Base-by-base conservation (phyloP, 1,140 invertebrate genomes). In the Melipona quadrifasciata region DNA sequence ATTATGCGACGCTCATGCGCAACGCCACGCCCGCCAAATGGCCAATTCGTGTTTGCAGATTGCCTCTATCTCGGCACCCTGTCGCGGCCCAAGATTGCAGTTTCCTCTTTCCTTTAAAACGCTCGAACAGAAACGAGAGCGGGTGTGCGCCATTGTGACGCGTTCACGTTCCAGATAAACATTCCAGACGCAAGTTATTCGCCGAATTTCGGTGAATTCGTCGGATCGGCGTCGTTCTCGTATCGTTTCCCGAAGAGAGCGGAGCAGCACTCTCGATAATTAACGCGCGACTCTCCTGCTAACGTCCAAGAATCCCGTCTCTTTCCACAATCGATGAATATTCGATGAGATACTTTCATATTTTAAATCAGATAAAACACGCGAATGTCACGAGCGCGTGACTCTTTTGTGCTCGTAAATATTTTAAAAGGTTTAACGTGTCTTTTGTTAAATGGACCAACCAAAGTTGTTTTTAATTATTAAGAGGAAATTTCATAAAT, bases 31-130 rank as follows among this genome's bases (percentile, higher is more conserved):
- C 91, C 91, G 91, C 92, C 92, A 94, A 94, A 94, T 94, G 93
- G 93, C 93, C 93, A 94, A 95, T 93, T 93, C 93, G 93, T 94
- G 94, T 95, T 94, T 94, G 92, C 91, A 93, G 94, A 94, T 94
- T 94, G 94, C 91, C 90, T 93, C 91, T 95, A 95, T 95, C 94
- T 94, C 91, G 91, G 93, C 92, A 92, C 91, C 91, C 93, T 92
- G 94, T 93, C 92, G 92, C 81, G 89, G 89, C 73, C 83, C 70
- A 85, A 91, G 90, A 92, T 93, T 93, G 91, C 90, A 92, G 91
- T 94, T 94, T 94, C 93, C 93, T 94, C 90, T 93, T 93, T 91
- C 91, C 89, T 88, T 82, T 84, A 76, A 87, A 89, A 88, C 76
- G 58, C 68, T 61, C 64, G 76, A 87, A 86, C 80, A 83, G 68